phyloP scores from a whole-genome alignment of 2,888 invertebrate species.

The Cheilosia grossa region DNA sequence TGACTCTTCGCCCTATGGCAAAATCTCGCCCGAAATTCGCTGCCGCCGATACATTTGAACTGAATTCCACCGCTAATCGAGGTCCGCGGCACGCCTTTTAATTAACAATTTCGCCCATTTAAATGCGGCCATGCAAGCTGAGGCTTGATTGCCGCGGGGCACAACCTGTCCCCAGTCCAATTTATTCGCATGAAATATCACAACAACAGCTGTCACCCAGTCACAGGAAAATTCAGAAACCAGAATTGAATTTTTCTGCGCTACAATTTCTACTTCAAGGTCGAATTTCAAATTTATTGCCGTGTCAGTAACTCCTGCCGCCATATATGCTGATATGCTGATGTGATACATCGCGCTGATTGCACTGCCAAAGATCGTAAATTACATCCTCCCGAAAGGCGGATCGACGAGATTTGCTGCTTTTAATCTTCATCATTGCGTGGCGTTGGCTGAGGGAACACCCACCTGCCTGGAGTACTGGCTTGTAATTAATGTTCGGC shows the following conservation, averaged over 20 bases:
- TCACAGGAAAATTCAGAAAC: not conserved
- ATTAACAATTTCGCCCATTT: slow-evolving; percentile 31
- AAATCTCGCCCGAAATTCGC: not conserved
- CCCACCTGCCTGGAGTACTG: slow-evolving; percentile 41
- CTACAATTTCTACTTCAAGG: slow-evolving; percentile 36
- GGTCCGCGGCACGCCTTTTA: slow-evolving; percentile 24
- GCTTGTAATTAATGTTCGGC: slow-evolving; percentile 15
- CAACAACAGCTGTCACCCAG: slow-evolving; percentile 43
- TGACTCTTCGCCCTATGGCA: not conserved
- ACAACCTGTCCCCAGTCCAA: slow-evolving; percentile 29
- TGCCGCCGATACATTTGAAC: not conserved
- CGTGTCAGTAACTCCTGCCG: not conserved
- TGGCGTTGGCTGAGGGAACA: slow-evolving; percentile 32
- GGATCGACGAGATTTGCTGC: slow-evolving; percentile 14
- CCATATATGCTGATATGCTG: slow-evolving; percentile 7
- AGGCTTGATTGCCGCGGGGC: not conserved
- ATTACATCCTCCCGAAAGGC: slow-evolving; percentile 16
- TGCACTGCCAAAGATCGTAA: slow-evolving; percentile 26
- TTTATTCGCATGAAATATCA: slow-evolving; percentile 41
- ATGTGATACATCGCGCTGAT: slow-evolving; percentile 37
- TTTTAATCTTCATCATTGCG: slow-evolving; percentile 40
- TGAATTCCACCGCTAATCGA: slow-evolving; percentile 7
- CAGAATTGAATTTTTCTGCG: slow-evolving; percentile 4
- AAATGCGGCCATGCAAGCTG: slow-evolving; percentile 18
- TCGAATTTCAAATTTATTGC: slow-evolving; percentile 42